phyloP scores from a whole-genome alignment of 2,113 vertebrate genomes.

The Dromiciops gliroides region DNA sequence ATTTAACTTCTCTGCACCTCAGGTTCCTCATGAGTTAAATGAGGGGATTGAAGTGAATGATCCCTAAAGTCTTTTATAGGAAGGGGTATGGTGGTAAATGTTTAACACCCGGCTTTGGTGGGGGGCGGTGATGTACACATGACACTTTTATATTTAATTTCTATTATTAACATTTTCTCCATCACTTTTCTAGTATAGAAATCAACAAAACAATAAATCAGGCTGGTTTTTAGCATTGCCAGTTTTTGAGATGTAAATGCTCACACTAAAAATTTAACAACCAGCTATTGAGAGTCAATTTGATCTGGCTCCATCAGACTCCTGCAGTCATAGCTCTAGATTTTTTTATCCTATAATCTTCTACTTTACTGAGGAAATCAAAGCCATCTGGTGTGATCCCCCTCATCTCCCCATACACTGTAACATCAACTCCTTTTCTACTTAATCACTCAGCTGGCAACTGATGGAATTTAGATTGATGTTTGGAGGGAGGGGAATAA shows the following conservation, averaged over 20 bases:
- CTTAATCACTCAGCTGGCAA: neutral
- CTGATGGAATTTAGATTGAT: neutral
- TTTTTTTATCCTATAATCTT: neutral
- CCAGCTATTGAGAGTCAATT: neutral
- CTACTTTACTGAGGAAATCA: neutral
- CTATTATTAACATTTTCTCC: neutral
- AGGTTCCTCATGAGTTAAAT: neutral
- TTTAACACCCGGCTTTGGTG: neutral
- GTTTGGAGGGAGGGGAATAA: neutral
- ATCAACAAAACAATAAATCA: neutral
- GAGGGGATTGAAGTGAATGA: neutral
- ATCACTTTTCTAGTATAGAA: neutral
- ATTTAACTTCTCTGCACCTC: neutral
- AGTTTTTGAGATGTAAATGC: neutral
- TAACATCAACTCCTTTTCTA: neutral
- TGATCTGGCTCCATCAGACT: neutral
- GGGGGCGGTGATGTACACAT: neutral
- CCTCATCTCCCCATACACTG: neutral
- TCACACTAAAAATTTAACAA: neutral
- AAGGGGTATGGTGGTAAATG: neutral
- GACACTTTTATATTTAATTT: neutral
- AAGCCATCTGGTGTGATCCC: neutral
- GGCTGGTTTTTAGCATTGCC: neutral
- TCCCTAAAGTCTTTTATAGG: neutral
- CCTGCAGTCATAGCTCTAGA: neutral